Evolutionary conservation across 2,113 vertebrate species (phyloP).

Genomic region (Podarcis raffonei): DNA sequence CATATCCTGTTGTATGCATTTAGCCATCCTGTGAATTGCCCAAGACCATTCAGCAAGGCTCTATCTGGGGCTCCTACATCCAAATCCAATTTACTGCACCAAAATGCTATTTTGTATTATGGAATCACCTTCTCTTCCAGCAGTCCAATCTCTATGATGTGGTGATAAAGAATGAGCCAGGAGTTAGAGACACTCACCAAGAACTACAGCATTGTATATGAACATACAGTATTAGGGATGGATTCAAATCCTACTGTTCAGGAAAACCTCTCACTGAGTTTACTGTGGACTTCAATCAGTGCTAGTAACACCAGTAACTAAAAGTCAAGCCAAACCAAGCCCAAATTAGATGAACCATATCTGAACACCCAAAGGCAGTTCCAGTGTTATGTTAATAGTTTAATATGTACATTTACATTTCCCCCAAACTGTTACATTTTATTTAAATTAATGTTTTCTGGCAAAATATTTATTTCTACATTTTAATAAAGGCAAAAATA

Average conservation of each 20-base stretch:
- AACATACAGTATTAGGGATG: not conserved
- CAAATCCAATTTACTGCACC: not conserved
- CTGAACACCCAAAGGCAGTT: constrained; percentile 45
- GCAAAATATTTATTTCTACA: constrained; percentile 87
- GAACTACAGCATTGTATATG: not conserved
- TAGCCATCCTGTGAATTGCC: not conserved
- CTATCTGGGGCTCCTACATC: not conserved
- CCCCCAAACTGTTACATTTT: constrained; percentile 81
- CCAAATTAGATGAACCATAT: constrained; percentile 8
- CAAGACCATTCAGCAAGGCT: not conserved
- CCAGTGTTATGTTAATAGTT: constrained; percentile 80
- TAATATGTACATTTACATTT: constrained; percentile 85
- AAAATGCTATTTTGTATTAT: not conserved
- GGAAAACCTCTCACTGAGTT: not conserved
- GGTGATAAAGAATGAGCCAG: not conserved
- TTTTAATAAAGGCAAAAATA: constrained; percentile 91
- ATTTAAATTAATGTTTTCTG: constrained; percentile 83
- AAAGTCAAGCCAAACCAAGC: not conserved
- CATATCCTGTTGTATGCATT: not conserved
- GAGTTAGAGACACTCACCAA: not conserved
- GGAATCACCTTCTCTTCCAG: not conserved
- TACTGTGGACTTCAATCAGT: not conserved
- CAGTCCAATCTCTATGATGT: not conserved
- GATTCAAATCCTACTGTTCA: not conserved
- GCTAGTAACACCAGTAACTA: not conserved